Evolutionary conservation across 2,888 invertebrate genomes (phyloP), one percentile per base, ranked within the genome.

Genomic region (Cryptocephalus moraei): DNA sequence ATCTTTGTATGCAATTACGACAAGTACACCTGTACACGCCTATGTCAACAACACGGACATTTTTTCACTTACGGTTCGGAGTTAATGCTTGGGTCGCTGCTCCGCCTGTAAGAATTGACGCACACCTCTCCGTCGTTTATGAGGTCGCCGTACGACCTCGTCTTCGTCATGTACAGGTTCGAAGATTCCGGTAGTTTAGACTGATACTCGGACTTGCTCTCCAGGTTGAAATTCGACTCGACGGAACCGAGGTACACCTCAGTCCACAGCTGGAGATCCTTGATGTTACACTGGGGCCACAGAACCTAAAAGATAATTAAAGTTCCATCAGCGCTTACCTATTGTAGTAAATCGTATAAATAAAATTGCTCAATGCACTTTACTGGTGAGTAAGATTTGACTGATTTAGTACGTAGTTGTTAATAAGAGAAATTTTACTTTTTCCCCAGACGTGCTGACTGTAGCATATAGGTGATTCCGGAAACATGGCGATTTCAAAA

Each of bases 101-200:
- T 84, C 53, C 91, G 76, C 48, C 92, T 74, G 59, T 63, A 60
- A 43, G 71, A 71, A 64, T 81, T 81, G 31, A 79, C 79, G 47
- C 49, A 53, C 34, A 47, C 51, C 32, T 48, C 54, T 0, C 59
- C 61, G 9, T 81, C 83, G 49, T 77, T 80, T 54, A 84, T 75
- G 47, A 92, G 73, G 69, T 92, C 88, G 54, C 90, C 91, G 67
- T 87, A 91, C 0, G 91, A 91, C 59, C 90, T 77, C 14, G 91
- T 90, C 67, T 91, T 91, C 0, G 81, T 82, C 82, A 87, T 82
- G 51, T 56, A 52, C 11, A 44, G 51, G 12, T 47, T 57, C 1
- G 63, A 58, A 32, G 59, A 54, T 49, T 79, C 80, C 58, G 70
- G 60, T n/a, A 69, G 65, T 55, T 65, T 65, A 55, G 56, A 62